Base-by-base conservation (phyloP, 2,888 invertebrate species). In the Latheticus oryzae region DNA sequence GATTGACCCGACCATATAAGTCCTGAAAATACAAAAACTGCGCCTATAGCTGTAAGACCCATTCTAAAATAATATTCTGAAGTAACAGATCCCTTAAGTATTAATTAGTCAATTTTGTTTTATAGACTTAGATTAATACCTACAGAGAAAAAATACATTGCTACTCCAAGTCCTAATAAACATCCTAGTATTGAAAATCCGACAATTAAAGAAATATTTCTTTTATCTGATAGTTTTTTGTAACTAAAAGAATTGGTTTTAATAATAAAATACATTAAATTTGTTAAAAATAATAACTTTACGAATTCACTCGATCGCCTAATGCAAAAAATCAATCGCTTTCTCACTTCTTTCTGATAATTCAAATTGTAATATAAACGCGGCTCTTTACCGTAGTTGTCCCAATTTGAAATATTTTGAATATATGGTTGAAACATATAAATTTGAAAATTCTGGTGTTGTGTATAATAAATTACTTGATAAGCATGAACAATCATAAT, bases 61-160 rank as follows among this genome's bases (percentile, higher is more conserved):
- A 28, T 28, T 5, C 28, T 9, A 4, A 28, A 3, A 28, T 28
- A 28, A 28, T 9, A 28, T 28, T 28, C 28, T 8, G 28, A 12
- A 2, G 28, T 28, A 5, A 28, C 9, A 9, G 5, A 11, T 9
- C 9, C 28, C 28, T 28, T 3, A 28, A 28, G 12, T 1, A 11
- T 11, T 8, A 5, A 9, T 28, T 28, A 1, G 3, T 5, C 5
- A 3, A 11, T 28, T 28, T 9, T n/a, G 8, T 11, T 1, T 9
- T 28, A n/a, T n/a, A n/a, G n/a, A n/a, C n/a, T n/a, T n/a, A n/a
- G n/a, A n/a, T n/a, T n/a, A 5, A 24, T 28, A 9, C 11, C 12
- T 28, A 28, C 28, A 9, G 28, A 28, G 2, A 28, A 8, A 3
- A 28, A 4, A 8, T 9, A 28, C 9, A 28, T 11, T 5, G 12